Percentiles rank a stretch among this genome's conserved stretches.
phyloP scores from a whole-genome alignment of 2,113 vertebrate genomes.

The Furnarius figulus region DNA sequence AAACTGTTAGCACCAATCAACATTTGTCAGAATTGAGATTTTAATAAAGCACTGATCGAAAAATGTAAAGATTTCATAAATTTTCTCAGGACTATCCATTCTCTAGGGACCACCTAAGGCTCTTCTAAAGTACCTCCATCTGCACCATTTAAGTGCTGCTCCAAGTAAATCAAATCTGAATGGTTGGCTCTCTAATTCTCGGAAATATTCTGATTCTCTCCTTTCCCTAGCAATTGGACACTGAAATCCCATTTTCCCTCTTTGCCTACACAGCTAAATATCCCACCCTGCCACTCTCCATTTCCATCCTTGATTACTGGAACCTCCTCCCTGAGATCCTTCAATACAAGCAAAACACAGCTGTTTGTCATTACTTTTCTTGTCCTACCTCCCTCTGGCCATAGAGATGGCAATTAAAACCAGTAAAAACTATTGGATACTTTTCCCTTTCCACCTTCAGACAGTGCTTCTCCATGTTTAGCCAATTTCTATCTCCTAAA shows the following conservation, averaged over 20 bases:
- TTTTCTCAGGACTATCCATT: not conserved
- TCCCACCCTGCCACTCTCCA: not conserved
- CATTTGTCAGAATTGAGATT: slow-evolving; percentile 13
- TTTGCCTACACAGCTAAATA: not conserved
- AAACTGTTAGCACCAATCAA: slow-evolving; percentile 25
- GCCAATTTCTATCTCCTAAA: not conserved
- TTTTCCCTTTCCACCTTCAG: not conserved
- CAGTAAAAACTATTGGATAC: not conserved
- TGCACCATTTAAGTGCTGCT: not conserved
- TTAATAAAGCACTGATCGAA: slow-evolving; percentile 24
- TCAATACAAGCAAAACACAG: not conserved
- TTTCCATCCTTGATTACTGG: not conserved
- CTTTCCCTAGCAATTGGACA: not conserved
- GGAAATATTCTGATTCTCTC: not conserved
- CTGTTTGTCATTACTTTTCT: not conserved
- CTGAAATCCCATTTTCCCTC: not conserved
- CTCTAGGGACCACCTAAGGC: not conserved
- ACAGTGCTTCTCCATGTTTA: not conserved
- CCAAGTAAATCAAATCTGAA: not conserved
- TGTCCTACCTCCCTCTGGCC: not conserved
- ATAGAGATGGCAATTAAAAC: not conserved
- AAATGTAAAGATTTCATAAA: slow-evolving; percentile 14
- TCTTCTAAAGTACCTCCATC: slow-evolving; percentile 15
- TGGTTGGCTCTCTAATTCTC: not conserved
- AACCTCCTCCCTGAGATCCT: not conserved